A percentile compares a stretch with the other conserved stretches of the same genome.
Conservation (phyloP, 1,140 invertebrate species). For the Cryptotermes secundus region DNA sequence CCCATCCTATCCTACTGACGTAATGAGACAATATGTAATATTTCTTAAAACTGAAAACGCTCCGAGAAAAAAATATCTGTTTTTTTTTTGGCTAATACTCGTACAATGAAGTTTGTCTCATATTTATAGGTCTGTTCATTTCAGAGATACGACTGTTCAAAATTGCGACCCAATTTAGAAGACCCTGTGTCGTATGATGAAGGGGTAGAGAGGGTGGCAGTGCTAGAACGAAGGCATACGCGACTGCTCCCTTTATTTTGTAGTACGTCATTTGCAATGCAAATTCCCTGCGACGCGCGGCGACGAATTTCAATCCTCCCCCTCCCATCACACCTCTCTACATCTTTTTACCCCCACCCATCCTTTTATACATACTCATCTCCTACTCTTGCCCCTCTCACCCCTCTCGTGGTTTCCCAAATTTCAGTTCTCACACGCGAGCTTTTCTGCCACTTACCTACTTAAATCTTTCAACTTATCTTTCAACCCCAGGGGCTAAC, state of each 20-base stretch:
- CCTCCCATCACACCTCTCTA: background rate
- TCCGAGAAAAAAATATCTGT: no score
- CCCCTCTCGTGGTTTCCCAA: background rate
- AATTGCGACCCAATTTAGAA: no score
- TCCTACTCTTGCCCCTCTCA: background rate
- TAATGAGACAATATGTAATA: no score
- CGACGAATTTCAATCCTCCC: slow-evolving; percentile 22
- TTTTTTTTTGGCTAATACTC: no score
- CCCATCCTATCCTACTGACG: no score
- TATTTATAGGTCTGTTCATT: no score
- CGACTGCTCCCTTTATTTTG: background rate
- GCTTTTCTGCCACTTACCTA: slow-evolving; percentile 21
- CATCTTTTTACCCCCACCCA: background rate
- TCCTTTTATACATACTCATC: background rate
- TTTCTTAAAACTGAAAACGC: no score
- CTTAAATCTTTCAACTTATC: slow-evolving; percentile 23
- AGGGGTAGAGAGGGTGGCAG: background rate
- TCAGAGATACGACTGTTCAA: no score
- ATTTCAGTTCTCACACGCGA: slow-evolving; percentile 23
- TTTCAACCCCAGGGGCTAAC: background rate
- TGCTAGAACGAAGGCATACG: slow-evolving; percentile 4
- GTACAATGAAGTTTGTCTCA: no score
- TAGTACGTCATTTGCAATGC: slow-evolving; percentile 28
- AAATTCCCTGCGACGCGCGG: slow-evolving; percentile 20
- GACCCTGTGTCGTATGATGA: background rate